These are phyloP conservation scores for Apis laboriosa DNA, from an alignment of 1,140 invertebrate genomes.

Conservation along the genomic window DNA sequence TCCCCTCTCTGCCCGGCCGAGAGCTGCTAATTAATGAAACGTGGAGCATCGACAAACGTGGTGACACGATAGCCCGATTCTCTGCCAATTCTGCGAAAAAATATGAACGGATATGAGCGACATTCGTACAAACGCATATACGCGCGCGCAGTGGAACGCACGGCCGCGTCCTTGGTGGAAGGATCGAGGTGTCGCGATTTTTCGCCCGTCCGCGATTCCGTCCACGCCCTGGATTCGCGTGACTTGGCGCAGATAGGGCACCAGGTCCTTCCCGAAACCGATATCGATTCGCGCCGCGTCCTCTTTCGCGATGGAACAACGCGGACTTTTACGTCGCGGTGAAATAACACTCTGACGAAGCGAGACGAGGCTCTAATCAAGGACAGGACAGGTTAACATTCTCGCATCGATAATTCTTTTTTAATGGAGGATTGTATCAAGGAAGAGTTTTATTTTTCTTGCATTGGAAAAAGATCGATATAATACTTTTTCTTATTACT, in stretches of 20 bases:
- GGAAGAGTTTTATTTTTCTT: no score
- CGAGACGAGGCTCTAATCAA: background rate
- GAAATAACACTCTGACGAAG: conserved; percentile 30
- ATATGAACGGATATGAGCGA: background rate
- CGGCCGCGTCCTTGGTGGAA: no score
- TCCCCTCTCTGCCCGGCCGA: no score
- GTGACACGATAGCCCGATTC: background rate
- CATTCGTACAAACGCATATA: no score
- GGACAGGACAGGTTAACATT: background rate
- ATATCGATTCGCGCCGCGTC: conserved; percentile 58
- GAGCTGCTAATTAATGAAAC: background rate
- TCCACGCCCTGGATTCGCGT: conserved; percentile 65
- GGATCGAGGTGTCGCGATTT: background rate
- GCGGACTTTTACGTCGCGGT: conserved; percentile 11
- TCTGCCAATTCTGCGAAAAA: background rate
- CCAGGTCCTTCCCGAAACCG: conserved; percentile 55
- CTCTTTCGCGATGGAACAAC: conserved; percentile 18
- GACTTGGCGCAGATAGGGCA: conserved; percentile 57
- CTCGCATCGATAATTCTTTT: background rate
- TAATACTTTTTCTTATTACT: no score
- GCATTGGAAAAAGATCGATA: no score
- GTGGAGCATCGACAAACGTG: background rate
- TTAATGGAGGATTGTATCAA: no score
- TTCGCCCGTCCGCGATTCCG: conserved; percentile 50
- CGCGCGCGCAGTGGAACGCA: no score